Evolutionary conservation across 2,797 vertebrate genomes (phyloP).

Genomic region (Phataginus tetradactyla): DNA sequence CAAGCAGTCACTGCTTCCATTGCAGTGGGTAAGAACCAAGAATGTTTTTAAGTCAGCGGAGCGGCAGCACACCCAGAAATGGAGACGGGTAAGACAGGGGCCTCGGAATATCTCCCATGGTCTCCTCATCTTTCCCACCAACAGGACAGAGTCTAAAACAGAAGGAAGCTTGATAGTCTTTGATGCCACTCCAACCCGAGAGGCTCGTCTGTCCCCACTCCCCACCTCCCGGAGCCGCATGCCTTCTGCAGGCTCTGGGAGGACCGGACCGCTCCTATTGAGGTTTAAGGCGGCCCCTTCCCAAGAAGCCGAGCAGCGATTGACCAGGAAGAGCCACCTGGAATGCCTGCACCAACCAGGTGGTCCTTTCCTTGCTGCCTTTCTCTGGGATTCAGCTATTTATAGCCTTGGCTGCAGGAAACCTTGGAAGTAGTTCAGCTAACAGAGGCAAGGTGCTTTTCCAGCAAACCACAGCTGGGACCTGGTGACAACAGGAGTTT

Average conservation of each 20-base stretch:
- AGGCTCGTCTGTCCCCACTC: neutral
- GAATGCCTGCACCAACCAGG: neutral
- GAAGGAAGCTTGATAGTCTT: neutral
- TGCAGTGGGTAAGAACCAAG: neutral
- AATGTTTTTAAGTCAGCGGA: neutral
- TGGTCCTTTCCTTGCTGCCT: neutral
- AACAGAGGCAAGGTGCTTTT: neutral
- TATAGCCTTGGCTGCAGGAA: neutral
- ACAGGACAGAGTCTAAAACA: no score
- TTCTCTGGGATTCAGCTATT: neutral
- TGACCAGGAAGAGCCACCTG: neutral
- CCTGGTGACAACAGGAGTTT: neutral
- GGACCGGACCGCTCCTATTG: accelerated
- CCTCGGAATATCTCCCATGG: accelerated
- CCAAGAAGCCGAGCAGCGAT: neutral
- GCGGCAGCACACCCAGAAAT: accelerated
- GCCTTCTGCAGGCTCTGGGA: neutral
- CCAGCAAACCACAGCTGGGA: neutral
- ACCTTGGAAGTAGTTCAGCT: neutral
- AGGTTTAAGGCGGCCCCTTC: neutral
- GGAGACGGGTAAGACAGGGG: neutral
- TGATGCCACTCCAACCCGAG: neutral
- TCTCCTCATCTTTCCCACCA: neutral
- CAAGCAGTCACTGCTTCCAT: neutral
- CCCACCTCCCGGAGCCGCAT: accelerated